phyloP scores from a whole-genome alignment of 1,140 invertebrate species.

The Drosophila kurseongensis region DNA sequence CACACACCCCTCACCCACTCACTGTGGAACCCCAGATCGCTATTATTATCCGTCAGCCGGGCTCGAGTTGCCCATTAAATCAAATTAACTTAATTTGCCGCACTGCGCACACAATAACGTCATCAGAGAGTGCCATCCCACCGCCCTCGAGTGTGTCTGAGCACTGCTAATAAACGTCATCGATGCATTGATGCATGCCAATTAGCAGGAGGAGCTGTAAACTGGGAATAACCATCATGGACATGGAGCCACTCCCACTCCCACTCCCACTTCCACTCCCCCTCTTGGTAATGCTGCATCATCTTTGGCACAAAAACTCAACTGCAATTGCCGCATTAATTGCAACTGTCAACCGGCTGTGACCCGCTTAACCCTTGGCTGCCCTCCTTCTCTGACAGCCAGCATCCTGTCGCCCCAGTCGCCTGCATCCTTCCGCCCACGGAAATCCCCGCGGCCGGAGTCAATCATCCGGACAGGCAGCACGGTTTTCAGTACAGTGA shows the following conservation, averaged over 20 bases:
- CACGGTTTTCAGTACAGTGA: constrained; percentile 12
- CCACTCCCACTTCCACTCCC: neutral
- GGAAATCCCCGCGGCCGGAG: constrained; percentile 30
- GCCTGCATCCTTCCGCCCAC: constrained; percentile 17
- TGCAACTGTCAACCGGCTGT: constrained; percentile 72
- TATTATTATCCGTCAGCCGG: constrained; percentile 9
- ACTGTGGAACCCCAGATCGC: constrained; percentile 2
- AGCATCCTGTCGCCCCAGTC: neutral
- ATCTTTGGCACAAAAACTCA: constrained; percentile 62
- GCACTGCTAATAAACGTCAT: constrained; percentile 79
- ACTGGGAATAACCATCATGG: constrained; percentile 29
- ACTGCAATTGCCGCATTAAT: constrained; percentile 72
- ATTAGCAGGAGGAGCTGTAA: constrained; percentile 48
- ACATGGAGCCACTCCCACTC: neutral
- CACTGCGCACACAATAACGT: constrained; percentile 74
- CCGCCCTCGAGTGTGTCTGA: constrained; percentile 55
- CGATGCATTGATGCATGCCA: constrained; percentile 80
- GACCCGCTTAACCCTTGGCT: constrained; percentile 51
- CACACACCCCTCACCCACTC: neutral
- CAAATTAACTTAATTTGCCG: constrained; percentile 78
- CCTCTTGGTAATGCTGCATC: constrained; percentile 25
- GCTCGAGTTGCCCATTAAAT: constrained; percentile 60
- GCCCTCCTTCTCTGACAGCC: neutral
- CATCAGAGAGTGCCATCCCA: constrained; percentile 21
- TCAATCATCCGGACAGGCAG: constrained; percentile 49